Evolutionary conservation across 2,888 invertebrate species (phyloP).

Genomic region (Crematogaster levior): DNA sequence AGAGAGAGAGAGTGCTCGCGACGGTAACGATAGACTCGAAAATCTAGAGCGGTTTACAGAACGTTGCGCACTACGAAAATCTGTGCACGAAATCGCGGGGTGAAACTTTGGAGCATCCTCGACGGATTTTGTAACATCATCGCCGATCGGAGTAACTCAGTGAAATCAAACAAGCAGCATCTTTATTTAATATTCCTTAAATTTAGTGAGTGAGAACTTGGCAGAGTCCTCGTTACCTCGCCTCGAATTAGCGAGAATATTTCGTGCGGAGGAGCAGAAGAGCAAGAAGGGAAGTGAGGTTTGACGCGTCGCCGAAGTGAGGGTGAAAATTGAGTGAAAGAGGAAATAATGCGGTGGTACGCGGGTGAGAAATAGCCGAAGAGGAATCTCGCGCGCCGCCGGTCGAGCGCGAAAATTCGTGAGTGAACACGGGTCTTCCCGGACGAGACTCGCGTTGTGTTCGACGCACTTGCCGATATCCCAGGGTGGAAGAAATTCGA

Average conservation of each 20-base stretch:
- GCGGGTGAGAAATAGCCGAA: background rate
- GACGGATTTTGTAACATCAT: background rate
- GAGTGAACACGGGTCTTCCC: constrained; percentile 2
- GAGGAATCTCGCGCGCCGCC: background rate
- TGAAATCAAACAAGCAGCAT: background rate
- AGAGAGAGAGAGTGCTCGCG: background rate
- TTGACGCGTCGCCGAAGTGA: background rate
- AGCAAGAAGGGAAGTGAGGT: background rate
- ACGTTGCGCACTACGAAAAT: background rate
- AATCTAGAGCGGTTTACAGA: background rate
- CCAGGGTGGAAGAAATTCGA: background rate
- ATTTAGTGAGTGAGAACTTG: background rate
- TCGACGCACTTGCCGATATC: background rate
- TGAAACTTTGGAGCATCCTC: background rate
- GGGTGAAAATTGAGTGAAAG: constrained; percentile 4
- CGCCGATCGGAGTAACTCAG: background rate
- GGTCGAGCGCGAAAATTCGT: constrained; percentile 9
- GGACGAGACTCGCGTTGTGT: background rate
- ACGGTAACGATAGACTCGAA: background rate
- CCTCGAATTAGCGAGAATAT: background rate
- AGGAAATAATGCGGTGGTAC: constrained; percentile 10
- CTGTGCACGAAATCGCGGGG: constrained; percentile 32
- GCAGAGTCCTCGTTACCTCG: background rate
- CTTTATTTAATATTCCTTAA: background rate
- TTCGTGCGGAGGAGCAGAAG: background rate